These are phyloP conservation scores for Lithophane semibrunnea DNA, from an alignment of 2,888 invertebrate species.

Conservation along the genomic window DNA sequence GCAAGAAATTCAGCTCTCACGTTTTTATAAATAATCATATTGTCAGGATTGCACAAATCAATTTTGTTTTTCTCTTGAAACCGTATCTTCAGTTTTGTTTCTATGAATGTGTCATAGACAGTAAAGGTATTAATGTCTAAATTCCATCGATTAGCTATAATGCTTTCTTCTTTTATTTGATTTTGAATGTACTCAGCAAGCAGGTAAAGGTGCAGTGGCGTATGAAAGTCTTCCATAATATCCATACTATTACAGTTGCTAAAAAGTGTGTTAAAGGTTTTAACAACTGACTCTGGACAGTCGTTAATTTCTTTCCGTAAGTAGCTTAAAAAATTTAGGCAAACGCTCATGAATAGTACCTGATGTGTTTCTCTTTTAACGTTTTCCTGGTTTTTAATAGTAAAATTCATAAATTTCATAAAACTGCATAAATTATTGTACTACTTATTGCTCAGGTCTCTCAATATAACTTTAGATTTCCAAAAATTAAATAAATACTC, in stretches of 20 bases:
- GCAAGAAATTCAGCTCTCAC: slow-evolving; percentile 12
- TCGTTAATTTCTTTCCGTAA: slow-evolving; percentile 16
- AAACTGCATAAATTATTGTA: slow-evolving; percentile 38
- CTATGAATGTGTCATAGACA: slow-evolving; percentile 53
- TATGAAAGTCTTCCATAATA: slow-evolving; percentile 6
- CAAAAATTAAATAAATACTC: slow-evolving; percentile 43
- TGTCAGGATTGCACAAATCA: slow-evolving; percentile 43
- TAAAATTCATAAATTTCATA: slow-evolving; percentile 28
- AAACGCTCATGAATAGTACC: slow-evolving; percentile 10
- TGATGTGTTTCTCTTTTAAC: background rate
- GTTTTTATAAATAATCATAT: slow-evolving; percentile 24
- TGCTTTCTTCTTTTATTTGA: slow-evolving; percentile 12
- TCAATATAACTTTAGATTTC: slow-evolving; percentile 34
- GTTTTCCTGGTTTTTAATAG: too few relatives aligned
- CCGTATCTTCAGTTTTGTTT: slow-evolving; percentile 47
- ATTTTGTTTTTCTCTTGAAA: slow-evolving; percentile 54
- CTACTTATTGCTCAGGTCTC: slow-evolving; percentile 25
- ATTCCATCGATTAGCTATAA: slow-evolving; percentile 36
- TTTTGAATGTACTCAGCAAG: slow-evolving; percentile 39
- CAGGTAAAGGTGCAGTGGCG: slow-evolving; percentile 49
- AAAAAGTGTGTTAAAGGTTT: slow-evolving; percentile 6
- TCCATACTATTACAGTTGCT: background rate
- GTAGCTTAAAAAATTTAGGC: slow-evolving; percentile 12
- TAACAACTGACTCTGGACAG: slow-evolving; percentile 1
- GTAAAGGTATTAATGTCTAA: slow-evolving; percentile 44